Conservation (phyloP, 1,140 invertebrate genomes). For the Tribolium castaneum region DNA sequence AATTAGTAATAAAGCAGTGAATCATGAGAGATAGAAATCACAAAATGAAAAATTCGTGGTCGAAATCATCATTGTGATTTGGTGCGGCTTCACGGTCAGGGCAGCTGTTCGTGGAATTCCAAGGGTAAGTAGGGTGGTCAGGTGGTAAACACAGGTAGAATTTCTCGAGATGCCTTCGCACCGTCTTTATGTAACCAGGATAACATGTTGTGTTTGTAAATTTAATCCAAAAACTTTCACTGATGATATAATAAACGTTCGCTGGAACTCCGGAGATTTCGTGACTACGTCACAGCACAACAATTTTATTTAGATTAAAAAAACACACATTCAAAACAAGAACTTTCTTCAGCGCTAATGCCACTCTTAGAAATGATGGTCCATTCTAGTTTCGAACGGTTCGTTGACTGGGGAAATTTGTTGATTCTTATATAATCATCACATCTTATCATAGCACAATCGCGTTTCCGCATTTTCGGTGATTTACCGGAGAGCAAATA, state of each 20-base stretch:
- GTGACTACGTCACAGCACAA: slow-evolving; percentile 18
- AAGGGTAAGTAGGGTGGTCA: slow-evolving; percentile 28
- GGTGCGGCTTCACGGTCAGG: background rate
- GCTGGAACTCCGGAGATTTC: slow-evolving; percentile 23
- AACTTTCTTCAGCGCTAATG: slow-evolving; percentile 28
- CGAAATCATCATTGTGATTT: slow-evolving; percentile 4
- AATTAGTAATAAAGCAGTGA: slow-evolving; percentile 7
- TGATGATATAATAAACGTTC: slow-evolving; percentile 31
- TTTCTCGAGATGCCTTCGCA: slow-evolving; percentile 1
- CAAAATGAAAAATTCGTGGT: slow-evolving; percentile 5
- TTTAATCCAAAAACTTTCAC: slow-evolving; percentile 15
- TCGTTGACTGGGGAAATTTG: slow-evolving; percentile 34
- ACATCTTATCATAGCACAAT: slow-evolving; percentile 9
- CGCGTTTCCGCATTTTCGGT: slow-evolving; percentile 2
- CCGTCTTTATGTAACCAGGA: background rate
- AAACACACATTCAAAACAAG: slow-evolving; percentile 30
- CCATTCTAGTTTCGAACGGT: slow-evolving; percentile 22
- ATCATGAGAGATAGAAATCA: slow-evolving; percentile 3
- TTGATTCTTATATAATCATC: slow-evolving; percentile 30
- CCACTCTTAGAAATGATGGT: slow-evolving; percentile 15
- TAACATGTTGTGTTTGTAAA: slow-evolving; percentile 1
- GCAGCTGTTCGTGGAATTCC: slow-evolving; percentile 23
- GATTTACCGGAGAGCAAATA: background rate
- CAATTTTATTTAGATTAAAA: slow-evolving; percentile 25
- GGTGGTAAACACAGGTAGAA: slow-evolving; percentile 10